Conservation (phyloP, 2,113 vertebrate species). For the Caranx ignobilis region DNA sequence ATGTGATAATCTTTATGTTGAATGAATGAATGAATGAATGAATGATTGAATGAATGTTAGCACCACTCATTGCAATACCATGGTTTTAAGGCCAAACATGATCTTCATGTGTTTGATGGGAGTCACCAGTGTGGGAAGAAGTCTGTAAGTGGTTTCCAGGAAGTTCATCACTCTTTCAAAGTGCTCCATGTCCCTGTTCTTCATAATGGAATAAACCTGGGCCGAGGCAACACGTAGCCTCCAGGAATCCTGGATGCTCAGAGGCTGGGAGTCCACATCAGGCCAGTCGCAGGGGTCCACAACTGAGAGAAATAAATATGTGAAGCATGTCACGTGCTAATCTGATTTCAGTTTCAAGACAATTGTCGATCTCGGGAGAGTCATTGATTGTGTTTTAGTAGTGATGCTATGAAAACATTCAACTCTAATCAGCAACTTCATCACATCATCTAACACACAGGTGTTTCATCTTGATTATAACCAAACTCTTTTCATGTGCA, state of each 20-base stretch:
- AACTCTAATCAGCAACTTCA: too few relatives aligned
- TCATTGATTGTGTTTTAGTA: neutral
- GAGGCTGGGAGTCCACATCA: slow-evolving; percentile 58
- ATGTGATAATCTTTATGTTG: neutral
- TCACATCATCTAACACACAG: too few relatives aligned
- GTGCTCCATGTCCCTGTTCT: slow-evolving; percentile 67
- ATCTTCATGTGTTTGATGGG: slow-evolving; percentile 86
- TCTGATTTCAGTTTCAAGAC: neutral
- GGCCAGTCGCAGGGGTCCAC: slow-evolving; percentile 65
- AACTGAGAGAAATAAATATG: slow-evolving; percentile 44
- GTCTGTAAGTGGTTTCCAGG: slow-evolving; percentile 68
- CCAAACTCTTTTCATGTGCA: too few relatives aligned
- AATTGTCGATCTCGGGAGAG: too few relatives aligned
- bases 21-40: too few relatives aligned
- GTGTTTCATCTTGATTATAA: too few relatives aligned
- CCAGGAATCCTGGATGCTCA: slow-evolving; percentile 70
- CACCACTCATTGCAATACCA: slow-evolving; percentile 62
- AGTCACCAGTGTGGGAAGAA: slow-evolving; percentile 77
- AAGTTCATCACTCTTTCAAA: slow-evolving; percentile 76
- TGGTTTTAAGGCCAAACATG: slow-evolving; percentile 83
- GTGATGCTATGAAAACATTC: neutral
- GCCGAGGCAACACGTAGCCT: slow-evolving; percentile 75
- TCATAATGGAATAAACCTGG: slow-evolving; percentile 68
- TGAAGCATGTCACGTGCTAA: neutral
- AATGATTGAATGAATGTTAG: neutral